Evolutionary conservation across 2,797 vertebrate species (phyloP).

Genomic region (Microchirus variegatus): DNA sequence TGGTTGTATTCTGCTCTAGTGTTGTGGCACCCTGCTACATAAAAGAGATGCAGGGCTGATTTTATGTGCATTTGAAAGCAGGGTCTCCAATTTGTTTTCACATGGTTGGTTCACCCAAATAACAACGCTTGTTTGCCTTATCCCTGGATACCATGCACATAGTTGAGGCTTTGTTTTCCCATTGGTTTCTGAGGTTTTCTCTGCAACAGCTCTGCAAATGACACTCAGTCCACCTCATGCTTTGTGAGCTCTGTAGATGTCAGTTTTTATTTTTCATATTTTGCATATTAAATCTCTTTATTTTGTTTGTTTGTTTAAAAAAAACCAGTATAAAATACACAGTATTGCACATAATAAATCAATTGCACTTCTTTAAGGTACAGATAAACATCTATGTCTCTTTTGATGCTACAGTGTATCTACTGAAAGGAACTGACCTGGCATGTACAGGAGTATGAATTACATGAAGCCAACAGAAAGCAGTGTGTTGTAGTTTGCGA

Average conservation of each 20-base stretch:
- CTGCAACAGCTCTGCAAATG: slow-evolving; percentile 24
- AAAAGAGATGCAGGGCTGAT: slow-evolving; percentile 28
- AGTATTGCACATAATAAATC: slow-evolving; percentile 84
- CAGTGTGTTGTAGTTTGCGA: slow-evolving; percentile 50
- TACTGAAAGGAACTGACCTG: slow-evolving; percentile 67
- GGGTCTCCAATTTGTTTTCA: not conserved
- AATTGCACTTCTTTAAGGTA: slow-evolving; percentile 88
- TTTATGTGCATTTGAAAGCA: slow-evolving; percentile 6
- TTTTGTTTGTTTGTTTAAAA: slow-evolving; percentile 73
- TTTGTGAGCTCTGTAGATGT: slow-evolving; percentile 44
- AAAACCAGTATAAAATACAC: slow-evolving; percentile 91
- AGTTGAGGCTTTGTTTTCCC: not conserved
- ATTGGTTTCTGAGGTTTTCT: not conserved
- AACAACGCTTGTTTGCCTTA: slow-evolving; percentile 1
- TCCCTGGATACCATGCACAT: not conserved
- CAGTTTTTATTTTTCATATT: slow-evolving; percentile 64
- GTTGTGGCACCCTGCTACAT: slow-evolving; percentile 12
- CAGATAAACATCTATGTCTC: slow-evolving; percentile 78
- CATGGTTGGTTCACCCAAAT: slow-evolving; percentile 4
- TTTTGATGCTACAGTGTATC: slow-evolving; percentile 79
- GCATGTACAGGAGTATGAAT: slow-evolving; percentile 63
- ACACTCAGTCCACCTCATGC: slow-evolving; percentile 31
- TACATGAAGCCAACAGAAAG: slow-evolving; percentile 60
- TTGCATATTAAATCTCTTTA: slow-evolving; percentile 80
- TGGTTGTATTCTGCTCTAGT: slow-evolving; percentile 36